Conservation (phyloP, 92 coral and sea anemone genomes). For the Virgularia gustaviana region DNA sequence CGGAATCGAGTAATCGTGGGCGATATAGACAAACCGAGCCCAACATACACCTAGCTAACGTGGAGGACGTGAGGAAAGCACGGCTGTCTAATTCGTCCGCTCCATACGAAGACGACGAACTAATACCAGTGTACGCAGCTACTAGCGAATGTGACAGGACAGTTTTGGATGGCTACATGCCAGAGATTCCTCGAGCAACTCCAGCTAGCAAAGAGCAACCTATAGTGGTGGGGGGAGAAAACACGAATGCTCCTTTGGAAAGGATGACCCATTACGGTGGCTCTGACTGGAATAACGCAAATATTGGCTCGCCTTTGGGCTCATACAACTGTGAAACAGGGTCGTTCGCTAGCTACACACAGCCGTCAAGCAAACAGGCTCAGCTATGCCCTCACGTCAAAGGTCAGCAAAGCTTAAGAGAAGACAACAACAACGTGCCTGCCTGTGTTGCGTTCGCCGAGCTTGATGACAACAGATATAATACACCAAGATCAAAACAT, state of each 20-base stretch:
- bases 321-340: conserved; percentile 24
- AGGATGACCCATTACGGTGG: conserved; percentile 35
- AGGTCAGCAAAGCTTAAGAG: conserved; percentile 39
- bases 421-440: conserved; percentile 47
- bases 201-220: conserved; percentile 45
- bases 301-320: conserved; percentile 13
- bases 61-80: conserved; percentile 15
- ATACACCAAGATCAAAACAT: conserved; percentile 17
- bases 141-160: conserved; percentile 38
- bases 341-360: conserved; percentile 29
- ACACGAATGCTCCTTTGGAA: conserved; percentile 25
- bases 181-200: conserved; percentile 42
- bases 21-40: conserved; percentile 31
- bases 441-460: conserved; percentile 38
- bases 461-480: conserved; percentile 40
- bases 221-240: conserved; percentile 36
- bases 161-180: conserved; percentile 39
- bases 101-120: conserved; percentile 27
- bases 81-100: background rate
- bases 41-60: conserved; percentile 15
- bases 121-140: conserved; percentile 3
- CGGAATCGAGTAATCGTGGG: conserved; percentile 36
- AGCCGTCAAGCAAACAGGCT: conserved; percentile 43
- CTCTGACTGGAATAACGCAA: conserved; percentile 33
- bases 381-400: conserved; percentile 45